Evolutionary conservation across 2,888 invertebrate genomes (phyloP).

Genomic region (Trachelus iudaicus): DNA sequence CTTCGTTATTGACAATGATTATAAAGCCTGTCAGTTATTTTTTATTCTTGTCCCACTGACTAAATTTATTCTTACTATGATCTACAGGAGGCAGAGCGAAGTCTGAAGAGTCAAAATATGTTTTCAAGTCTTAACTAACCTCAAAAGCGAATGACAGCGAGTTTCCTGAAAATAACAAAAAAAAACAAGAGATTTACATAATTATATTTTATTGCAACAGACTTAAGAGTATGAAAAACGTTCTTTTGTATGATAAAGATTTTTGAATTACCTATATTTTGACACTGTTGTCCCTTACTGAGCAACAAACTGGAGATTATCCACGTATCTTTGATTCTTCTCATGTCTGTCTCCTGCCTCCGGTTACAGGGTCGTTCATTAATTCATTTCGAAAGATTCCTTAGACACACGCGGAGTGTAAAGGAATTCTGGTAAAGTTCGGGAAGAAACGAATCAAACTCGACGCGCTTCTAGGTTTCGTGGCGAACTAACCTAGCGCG

Average conservation of each 20-base stretch:
- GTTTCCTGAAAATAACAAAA: neutral
- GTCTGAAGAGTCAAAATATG: neutral
- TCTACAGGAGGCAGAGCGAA: neutral
- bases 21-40: neutral
- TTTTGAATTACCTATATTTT: neutral
- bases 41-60: neutral
- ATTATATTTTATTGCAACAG: neutral
- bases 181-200: neutral
- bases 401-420: neutral
- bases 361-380: neutral
- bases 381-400: neutral
- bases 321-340: neutral
- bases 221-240: neutral
- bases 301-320: neutral
- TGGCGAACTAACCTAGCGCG: neutral
- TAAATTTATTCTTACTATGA: neutral
- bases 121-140: neutral
- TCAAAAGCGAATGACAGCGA: neutral
- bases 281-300: neutral
- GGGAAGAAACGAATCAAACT: neutral
- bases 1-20: neutral
- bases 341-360: neutral
- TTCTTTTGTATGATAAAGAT: neutral
- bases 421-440: neutral
- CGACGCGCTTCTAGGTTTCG: neutral